Evolutionary conservation across 1,140 invertebrate species (phyloP).

Genomic region (Drosophila asahinai): DNA sequence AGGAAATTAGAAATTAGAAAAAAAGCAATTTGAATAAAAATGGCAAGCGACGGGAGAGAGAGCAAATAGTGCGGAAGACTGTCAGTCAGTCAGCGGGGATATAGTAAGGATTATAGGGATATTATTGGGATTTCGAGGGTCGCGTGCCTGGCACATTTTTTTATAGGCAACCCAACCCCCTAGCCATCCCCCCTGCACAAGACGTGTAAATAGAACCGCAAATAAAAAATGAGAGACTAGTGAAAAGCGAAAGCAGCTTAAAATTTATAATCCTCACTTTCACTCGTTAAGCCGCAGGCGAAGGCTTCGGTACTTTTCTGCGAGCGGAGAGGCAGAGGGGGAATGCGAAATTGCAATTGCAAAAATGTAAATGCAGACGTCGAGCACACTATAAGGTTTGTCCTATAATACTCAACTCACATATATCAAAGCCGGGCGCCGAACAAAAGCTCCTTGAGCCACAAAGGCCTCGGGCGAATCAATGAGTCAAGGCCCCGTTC

Average conservation of each 20-base stretch:
- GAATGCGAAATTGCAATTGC: constrained; percentile 44
- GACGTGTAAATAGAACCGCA: constrained; percentile 68
- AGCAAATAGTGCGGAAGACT: constrained; percentile 35
- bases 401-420: constrained; percentile 9
- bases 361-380: constrained; percentile 55
- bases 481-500: constrained; percentile 71
- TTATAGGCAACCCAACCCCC: constrained; percentile 54
- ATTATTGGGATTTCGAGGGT: constrained; percentile 70
- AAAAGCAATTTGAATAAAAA: constrained; percentile 68
- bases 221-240: constrained; percentile 66
- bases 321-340: background rate
- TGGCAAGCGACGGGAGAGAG: constrained; percentile 55
- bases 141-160: constrained; percentile 78
- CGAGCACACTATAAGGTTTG: constrained; percentile 6
- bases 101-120: constrained; percentile 59
- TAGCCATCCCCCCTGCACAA: constrained; percentile 11
- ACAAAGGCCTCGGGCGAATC: constrained; percentile 50
- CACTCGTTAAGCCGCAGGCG: constrained; percentile 67
- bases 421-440: constrained; percentile 41
- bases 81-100: constrained; percentile 41
- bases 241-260: constrained; percentile 80
- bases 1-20: constrained; percentile 4
- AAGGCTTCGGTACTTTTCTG: constrained; percentile 7
- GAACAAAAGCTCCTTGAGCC: constrained; percentile 71
- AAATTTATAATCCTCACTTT: constrained; percentile 82